These are phyloP conservation scores for Ceyx melanurus DNA, from an alignment of 2,113 vertebrate species.

Conservation along the genomic window DNA sequence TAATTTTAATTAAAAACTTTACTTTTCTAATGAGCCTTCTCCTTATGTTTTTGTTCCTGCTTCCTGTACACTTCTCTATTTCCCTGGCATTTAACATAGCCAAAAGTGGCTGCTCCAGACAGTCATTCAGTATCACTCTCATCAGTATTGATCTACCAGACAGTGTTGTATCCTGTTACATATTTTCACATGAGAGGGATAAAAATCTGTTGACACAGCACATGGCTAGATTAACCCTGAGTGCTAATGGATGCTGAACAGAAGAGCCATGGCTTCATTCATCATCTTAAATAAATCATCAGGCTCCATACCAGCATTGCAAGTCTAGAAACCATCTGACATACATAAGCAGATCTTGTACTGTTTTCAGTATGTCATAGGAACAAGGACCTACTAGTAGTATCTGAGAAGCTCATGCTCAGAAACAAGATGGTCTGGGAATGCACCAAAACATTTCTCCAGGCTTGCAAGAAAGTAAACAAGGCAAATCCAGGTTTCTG, in stretches of 20 bases:
- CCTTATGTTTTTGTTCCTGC: background rate
- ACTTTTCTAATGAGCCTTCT: background rate
- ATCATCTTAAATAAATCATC: background rate
- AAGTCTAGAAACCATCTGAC: background rate
- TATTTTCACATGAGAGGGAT: background rate
- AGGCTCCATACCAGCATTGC: rapidly evolving
- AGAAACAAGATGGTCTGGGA: background rate
- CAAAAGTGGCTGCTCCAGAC: background rate
- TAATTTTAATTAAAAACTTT: background rate
- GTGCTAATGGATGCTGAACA: background rate
- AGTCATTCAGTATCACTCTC: background rate
- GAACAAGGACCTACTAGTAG: background rate
- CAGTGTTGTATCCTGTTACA: background rate
- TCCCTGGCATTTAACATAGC: background rate
- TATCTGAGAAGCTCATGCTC: background rate
- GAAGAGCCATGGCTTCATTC: background rate
- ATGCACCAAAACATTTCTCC: background rate
- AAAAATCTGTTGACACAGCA: background rate
- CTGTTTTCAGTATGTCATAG: background rate
- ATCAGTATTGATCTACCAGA: background rate
- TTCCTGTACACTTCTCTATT: background rate
- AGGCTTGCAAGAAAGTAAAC: background rate
- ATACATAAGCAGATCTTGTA: background rate
- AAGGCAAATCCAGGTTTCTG: background rate
- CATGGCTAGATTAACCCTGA: background rate